Percentiles rank a stretch among this genome's conserved stretches.
These are phyloP conservation scores for Grapholita molesta DNA, from an alignment of 1,140 invertebrate species.

Conservation along the genomic window DNA sequence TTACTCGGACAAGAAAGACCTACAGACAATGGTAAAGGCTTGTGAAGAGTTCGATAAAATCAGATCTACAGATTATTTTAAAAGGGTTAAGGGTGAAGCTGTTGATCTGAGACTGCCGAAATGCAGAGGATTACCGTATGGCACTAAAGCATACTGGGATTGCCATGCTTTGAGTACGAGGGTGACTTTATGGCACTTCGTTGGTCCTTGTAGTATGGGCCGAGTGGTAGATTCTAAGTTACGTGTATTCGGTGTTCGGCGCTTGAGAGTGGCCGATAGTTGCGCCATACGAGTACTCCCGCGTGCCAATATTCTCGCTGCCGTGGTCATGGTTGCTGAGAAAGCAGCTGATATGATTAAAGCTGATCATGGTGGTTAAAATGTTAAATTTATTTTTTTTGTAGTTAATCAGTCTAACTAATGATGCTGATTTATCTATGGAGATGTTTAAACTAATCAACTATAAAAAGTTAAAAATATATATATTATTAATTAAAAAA, in stretches of 20 bases:
- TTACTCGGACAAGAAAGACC: constrained; percentile 66
- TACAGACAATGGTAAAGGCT: constrained; percentile 33
- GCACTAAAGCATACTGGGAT: constrained; percentile 58
- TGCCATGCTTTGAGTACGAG: constrained; percentile 62
- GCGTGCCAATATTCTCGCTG: background rate
- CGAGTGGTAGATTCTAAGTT: constrained; percentile 65
- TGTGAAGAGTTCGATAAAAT: constrained; percentile 29
- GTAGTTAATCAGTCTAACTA: no score
- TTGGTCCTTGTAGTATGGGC: constrained; percentile 78
- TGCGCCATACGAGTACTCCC: constrained; percentile 40
- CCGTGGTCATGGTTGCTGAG: constrained; percentile 7
- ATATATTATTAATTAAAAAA: no score
- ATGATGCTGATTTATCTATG: no score
- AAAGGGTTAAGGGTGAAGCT: constrained; percentile 26
- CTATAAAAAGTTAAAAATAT: no score
- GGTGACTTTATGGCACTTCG: constrained; percentile 67
- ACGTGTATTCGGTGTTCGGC: constrained; percentile 59
- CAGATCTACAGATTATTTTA: constrained; percentile 23
- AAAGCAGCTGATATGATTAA: background rate
- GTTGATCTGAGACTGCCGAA: constrained; percentile 25
- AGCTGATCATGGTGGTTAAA: background rate
- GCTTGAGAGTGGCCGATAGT: constrained; percentile 44
- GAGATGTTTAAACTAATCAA: no score
- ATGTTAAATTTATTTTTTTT: no score
- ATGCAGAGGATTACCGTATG: constrained; percentile 23